phyloP scores from a whole-genome alignment of 2,888 invertebrate species.

The Prostheceraeus crozeri region DNA sequence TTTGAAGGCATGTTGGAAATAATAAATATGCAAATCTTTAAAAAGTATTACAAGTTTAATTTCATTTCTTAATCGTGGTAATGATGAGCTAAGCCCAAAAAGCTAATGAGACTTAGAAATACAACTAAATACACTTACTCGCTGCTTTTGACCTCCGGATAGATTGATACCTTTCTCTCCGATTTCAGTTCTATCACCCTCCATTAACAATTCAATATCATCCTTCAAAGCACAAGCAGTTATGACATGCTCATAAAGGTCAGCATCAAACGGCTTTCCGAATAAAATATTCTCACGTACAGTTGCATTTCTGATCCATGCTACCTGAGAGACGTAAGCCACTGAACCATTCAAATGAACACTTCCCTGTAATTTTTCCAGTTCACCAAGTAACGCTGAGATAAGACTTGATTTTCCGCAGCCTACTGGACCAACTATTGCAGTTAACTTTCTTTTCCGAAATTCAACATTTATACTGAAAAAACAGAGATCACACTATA shows the following conservation, averaged over 20 bases:
- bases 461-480: background rate
- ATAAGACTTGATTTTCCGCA: slow-evolving; percentile 66
- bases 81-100: no score
- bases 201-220: slow-evolving; percentile 40
- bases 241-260: slow-evolving; percentile 37
- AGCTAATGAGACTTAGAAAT: no score
- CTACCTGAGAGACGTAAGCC: slow-evolving; percentile 57
- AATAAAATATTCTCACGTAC: slow-evolving; percentile 58
- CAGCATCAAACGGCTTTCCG: slow-evolving; percentile 30
- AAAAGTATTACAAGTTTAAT: no score
- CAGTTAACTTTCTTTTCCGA: slow-evolving; percentile 55
- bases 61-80: no score
- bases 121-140: slow-evolving; percentile 52
- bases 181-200: slow-evolving; percentile 43
- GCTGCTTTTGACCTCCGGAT: slow-evolving; percentile 57
- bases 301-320: slow-evolving; percentile 61
- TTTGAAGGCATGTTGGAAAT: no score
- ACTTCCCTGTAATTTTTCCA: no score
- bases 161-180: slow-evolving; percentile 56
- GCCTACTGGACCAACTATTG: slow-evolving; percentile 59
- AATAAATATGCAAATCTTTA: no score
- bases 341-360: no score
- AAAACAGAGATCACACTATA: background rate
- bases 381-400: slow-evolving; percentile 78
- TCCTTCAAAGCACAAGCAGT: slow-evolving; percentile 39